Conservation (phyloP, 1,140 invertebrate species). For the Lithobius niger region DNA sequence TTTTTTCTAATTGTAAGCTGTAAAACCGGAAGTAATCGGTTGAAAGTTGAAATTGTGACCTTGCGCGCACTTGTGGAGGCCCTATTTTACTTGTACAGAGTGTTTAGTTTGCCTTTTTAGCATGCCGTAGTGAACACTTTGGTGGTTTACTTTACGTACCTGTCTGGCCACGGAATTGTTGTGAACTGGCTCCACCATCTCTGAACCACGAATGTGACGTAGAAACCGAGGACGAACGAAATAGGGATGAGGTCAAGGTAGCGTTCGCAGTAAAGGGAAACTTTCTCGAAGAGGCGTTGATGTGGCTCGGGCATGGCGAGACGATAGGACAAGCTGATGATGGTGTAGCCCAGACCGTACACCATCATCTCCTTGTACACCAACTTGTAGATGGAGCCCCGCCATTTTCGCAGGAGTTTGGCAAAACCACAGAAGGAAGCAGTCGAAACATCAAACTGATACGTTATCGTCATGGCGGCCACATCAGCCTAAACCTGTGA, state of each 20-base stretch:
- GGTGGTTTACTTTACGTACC: slow-evolving; percentile 16
- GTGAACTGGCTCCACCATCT: slow-evolving; percentile 28
- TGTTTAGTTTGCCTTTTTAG: too few relatives aligned
- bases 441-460: slow-evolving; percentile 21
- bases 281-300: slow-evolving; percentile 23
- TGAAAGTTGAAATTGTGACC: too few relatives aligned
- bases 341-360: slow-evolving; percentile 19
- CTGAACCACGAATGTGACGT: slow-evolving; percentile 26
- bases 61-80: too few relatives aligned
- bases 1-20: too few relatives aligned
- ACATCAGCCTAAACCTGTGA: too few relatives aligned
- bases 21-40: too few relatives aligned
- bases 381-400: slow-evolving; percentile 26
- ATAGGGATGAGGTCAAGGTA: slow-evolving; percentile 25
- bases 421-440: slow-evolving; percentile 23
- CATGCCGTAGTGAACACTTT: too few relatives aligned
- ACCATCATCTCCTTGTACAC: slow-evolving; percentile 27
- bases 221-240: slow-evolving; percentile 29
- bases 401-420: slow-evolving; percentile 23
- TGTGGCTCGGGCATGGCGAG: slow-evolving; percentile 20
- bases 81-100: too few relatives aligned
- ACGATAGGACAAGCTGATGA: slow-evolving; percentile 22
- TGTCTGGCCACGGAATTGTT: slow-evolving; percentile 26
- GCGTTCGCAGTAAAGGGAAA: slow-evolving; percentile 23
- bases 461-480: slow-evolving; percentile 27